Percentiles rank a stretch among this genome's conserved stretches.
Conservation (phyloP, 2,113 vertebrate species). For the Merops nubicus region DNA sequence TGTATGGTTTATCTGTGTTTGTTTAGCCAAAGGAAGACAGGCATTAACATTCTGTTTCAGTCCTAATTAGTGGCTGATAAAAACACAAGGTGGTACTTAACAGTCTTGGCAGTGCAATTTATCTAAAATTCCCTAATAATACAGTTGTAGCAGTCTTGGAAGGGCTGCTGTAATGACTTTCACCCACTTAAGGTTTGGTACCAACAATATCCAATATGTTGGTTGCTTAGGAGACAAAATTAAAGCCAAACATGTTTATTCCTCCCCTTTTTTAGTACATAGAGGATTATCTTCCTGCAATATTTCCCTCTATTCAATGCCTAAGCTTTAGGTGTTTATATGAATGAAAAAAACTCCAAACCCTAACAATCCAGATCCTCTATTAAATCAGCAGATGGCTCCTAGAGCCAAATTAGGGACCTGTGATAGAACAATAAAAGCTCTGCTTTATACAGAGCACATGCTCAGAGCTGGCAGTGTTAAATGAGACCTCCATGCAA, state of each 20-base stretch:
- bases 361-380: neutral
- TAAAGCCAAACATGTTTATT: conserved; percentile 21
- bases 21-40: neutral
- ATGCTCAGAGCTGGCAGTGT: conserved; percentile 32
- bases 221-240: conserved; percentile 67
- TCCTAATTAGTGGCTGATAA: conserved; percentile 62
- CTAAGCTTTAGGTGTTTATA: conserved; percentile 34
- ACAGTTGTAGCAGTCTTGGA: conserved; percentile 1
- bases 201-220: conserved; percentile 14
- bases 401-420: conserved; percentile 47
- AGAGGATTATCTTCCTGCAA: conserved; percentile 24
- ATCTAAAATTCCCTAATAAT: conserved; percentile 60
- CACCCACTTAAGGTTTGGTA: conserved; percentile 34
- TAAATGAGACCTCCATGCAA: conserved; percentile 33
- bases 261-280: neutral
- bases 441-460: conserved; percentile 10
- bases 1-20: conserved; percentile 30
- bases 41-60: conserved; percentile 59
- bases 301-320: conserved; percentile 53
- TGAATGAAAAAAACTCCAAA: neutral
- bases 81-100: conserved; percentile 61
- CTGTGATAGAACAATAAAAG: conserved; percentile 49
- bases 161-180: conserved; percentile 44
- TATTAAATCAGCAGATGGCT: conserved; percentile 63
- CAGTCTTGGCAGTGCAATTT: conserved; percentile 51